Evolutionary conservation across 2,797 vertebrate species (phyloP).

Genomic region (Cyprinodon diabolis): DNA sequence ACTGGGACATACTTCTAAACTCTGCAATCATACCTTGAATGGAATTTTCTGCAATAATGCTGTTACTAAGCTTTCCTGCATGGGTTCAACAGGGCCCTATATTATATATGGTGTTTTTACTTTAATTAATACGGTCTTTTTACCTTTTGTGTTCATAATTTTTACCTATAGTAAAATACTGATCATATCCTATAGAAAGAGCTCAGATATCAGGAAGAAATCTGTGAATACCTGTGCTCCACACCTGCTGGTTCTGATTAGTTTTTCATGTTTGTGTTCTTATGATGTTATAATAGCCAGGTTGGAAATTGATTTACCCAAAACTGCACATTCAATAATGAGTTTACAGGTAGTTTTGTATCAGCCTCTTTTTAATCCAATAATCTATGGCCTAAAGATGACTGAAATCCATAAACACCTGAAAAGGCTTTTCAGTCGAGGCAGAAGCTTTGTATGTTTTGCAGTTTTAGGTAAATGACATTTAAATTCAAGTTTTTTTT

Average conservation of each 20-base stretch:
- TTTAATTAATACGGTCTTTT: neutral
- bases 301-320: constrained; percentile 20
- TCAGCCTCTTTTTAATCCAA: constrained; percentile 43
- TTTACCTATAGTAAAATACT: constrained; percentile 43
- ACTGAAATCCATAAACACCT: constrained; percentile 38
- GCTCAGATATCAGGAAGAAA: constrained; percentile 20
- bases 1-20: neutral
- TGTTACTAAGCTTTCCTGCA: constrained; percentile 2
- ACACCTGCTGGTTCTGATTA: constrained; percentile 34
- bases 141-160: constrained; percentile 19
- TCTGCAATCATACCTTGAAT: neutral
- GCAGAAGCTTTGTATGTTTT: too few relatives aligned
- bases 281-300: constrained; percentile 26
- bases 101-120: neutral
- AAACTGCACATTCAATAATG: constrained; percentile 33
- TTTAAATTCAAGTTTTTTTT: too few relatives aligned
- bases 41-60: constrained; percentile 28
- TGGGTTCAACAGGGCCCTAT: neutral
- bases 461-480: too few relatives aligned
- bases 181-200: neutral
- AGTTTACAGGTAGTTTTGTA: constrained; percentile 36
- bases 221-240: constrained; percentile 43
- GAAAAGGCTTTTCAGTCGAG: neutral
- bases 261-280: constrained; percentile 14
- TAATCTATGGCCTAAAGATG: constrained; percentile 50